phyloP scores from a whole-genome alignment of 1,140 invertebrate species.

The Calosoma granatense region DNA sequence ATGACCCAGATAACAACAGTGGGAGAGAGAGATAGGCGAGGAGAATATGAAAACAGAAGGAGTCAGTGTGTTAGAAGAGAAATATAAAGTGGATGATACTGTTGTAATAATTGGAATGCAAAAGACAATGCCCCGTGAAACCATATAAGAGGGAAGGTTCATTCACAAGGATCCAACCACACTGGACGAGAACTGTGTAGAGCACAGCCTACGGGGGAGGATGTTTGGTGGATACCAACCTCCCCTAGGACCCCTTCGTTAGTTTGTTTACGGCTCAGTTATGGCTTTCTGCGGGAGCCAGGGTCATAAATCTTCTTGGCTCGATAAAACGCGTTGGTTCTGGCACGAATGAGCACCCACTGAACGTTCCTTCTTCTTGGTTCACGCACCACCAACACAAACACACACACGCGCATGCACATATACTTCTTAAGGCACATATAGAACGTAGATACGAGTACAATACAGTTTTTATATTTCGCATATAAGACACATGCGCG shows the following conservation, averaged over 20 bases:
- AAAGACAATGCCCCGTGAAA: background rate
- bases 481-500: no score
- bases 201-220: no score
- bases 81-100: background rate
- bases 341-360: conserved; percentile 1
- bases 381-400: background rate
- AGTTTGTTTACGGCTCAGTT: conserved; percentile 8
- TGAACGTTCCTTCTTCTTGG: background rate
- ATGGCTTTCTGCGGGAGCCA: conserved; percentile 5
- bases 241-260: background rate
- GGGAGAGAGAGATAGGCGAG: background rate
- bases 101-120: background rate
- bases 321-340: conserved; percentile 2
- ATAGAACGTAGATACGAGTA: no score
- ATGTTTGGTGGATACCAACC: no score
- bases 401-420: background rate
- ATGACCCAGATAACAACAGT: background rate
- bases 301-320: background rate
- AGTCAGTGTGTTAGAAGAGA: no score
- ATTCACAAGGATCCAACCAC: no score
- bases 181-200: no score
- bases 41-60: no score
- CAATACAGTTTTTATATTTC: no score
- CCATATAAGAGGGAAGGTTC: background rate
- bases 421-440: no score